Base-by-base conservation (phyloP, 2,113 vertebrate genomes). In the Urocitellus parryii region DNA sequence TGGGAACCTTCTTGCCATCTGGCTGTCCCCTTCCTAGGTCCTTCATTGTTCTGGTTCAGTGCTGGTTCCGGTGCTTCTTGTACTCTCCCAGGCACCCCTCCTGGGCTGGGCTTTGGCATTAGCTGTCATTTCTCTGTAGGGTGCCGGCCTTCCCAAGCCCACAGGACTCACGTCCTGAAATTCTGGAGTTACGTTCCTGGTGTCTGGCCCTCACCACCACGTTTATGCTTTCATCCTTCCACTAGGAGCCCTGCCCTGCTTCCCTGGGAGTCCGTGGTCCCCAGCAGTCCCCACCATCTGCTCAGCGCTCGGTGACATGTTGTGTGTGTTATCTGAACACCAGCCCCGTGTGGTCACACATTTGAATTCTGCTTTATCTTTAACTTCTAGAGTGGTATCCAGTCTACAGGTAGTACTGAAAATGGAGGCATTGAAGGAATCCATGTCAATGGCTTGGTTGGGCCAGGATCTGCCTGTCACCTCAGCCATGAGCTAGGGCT, bases 401-500 rank as follows among this genome's bases (percentile, higher is more conserved):
- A 2, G 8, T 8, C 16, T 20, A 45, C 18, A 2, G 32, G 13
- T 42, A 73, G 3, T 13, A 4, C n/a, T n/a, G 29, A 63, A 9
- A 58, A 27, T 14, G 29, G 45, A 24, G 3, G 18, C 20, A 56
- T 24, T 4, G 18, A 16, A 39, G 14, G 27, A 32, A 72, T 58
- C 13, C 2, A 14, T 32, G 18, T 5, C 10, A 4, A 14, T 5
- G 34, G 6, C 11, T 39, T 32, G 61, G 22, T 37, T 34, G 7
- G 48, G n/a, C 24, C 58, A 58, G 18, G 48, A 32, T 14, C n/a
- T 16, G 70, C 48, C 34, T 37, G 0, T 45, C 29, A 27, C 14
- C 34, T 29, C 1, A 8, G 24, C 4, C 14, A 32, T 9, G 25
- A 18, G 13, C 0, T 53, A 3, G 34, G 4, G 65, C 37, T 39